Evolutionary conservation across 2,888 invertebrate genomes (phyloP).

Genomic region (Cistogaster globosa): DNA sequence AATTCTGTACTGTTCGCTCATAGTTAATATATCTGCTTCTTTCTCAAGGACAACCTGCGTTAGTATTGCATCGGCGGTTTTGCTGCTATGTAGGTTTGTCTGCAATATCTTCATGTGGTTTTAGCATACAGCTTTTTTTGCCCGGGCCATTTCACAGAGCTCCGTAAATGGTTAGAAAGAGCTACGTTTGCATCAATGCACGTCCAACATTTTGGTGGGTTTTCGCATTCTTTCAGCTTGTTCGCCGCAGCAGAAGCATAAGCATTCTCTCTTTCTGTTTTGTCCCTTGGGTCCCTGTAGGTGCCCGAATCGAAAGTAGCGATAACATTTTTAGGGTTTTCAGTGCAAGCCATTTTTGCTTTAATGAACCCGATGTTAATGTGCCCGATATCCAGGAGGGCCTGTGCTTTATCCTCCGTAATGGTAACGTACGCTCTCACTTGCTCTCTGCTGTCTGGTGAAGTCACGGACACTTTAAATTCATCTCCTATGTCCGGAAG

Average conservation of each 20-base stretch:
- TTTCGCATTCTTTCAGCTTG: neutral
- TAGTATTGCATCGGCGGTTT: slow-evolving; percentile 5
- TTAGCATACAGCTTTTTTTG: neutral
- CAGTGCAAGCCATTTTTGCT: too few relatives aligned
- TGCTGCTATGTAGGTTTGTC: slow-evolving; percentile 14
- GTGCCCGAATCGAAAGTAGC: neutral
- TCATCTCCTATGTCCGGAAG: too few relatives aligned
- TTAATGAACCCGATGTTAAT: too few relatives aligned
- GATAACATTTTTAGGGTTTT: too few relatives aligned
- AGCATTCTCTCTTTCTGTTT: neutral
- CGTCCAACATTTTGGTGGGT: neutral
- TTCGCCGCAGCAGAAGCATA: neutral
- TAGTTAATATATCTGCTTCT: neutral
- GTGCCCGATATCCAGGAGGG: too few relatives aligned
- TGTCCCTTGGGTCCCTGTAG: neutral
- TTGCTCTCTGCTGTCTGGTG: too few relatives aligned
- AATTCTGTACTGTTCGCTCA: neutral
- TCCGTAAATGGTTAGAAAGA: neutral
- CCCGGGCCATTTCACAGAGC: neutral
- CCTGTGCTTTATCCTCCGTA: too few relatives aligned
- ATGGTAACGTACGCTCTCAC: too few relatives aligned
- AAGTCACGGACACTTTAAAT: too few relatives aligned
- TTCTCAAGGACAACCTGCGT: neutral
- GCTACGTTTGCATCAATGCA: neutral
- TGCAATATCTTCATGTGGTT: neutral